Base-by-base conservation (phyloP, 2,113 vertebrate genomes). In the Tichodroma muraria region DNA sequence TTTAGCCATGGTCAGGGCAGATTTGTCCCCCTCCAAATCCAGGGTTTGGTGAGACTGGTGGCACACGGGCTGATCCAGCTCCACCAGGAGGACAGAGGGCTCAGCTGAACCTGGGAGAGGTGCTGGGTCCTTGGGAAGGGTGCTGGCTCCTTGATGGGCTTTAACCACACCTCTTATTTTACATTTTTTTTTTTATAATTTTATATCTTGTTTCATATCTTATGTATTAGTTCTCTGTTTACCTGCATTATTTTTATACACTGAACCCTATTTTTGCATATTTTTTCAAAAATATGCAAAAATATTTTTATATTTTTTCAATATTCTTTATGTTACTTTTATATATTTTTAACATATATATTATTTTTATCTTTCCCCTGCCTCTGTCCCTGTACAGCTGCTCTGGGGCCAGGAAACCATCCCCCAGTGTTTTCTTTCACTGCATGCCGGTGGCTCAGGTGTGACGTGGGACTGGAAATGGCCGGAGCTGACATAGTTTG, bases 391-490 rank as follows among this genome's bases (percentile, higher is more conserved):
- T 0, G 3, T 30, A 33, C 9, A 13, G 75, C 80, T 4, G 3
- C 11, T 2, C 66, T 23, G 91, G 80, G 77, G 31, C 66, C 93
- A 65, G 94, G 88, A 95, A 97, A 90, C 56, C 84, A 90, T 64
- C 81, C 81, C 13, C 86, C 47, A 59, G 84, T 30, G 20, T n/a
- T 89, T 87, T 69, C 50, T 83, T 88, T 92, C 15, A 1, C 75
- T 35, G 47, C 40, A 2, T 52, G 86, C 77, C 7, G 5, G 81
- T 82, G 80, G 90, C 68, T 95, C 96, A 97, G 97, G 96, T 96
- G 96, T 90, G 89, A 90, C 76, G 52, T 70, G 92, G 88, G 79
- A 50, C 80, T 96, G 94, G 93, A 89, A 97, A 96, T 56, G 93
- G 95, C 72, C 6, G 25, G 64, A 64, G 79, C 79, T 93, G 92